A percentile compares a stretch with the other conserved stretches of the same genome.
These are phyloP conservation scores for Cabera pusaria DNA, from an alignment of 2,888 invertebrate genomes.

Conservation along the genomic window DNA sequence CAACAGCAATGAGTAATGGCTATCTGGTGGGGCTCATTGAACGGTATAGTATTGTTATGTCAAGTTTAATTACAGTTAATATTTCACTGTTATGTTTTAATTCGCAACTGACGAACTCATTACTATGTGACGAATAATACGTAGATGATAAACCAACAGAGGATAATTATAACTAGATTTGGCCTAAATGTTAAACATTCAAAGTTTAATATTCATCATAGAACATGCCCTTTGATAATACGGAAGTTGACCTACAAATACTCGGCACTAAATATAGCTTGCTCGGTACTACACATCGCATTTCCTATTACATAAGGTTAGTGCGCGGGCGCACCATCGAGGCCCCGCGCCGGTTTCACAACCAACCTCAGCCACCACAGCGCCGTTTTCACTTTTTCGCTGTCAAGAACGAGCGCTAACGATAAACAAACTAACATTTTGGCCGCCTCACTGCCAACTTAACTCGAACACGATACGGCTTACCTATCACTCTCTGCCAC, in stretches of 20 bases:
- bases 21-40: too few relatives aligned
- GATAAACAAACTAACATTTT: constrained; percentile 82
- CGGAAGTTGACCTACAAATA: constrained; percentile 33
- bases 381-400: constrained; percentile 82
- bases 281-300: constrained; percentile 41
- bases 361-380: constrained; percentile 68
- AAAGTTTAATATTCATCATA: too few relatives aligned
- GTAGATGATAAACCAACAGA: too few relatives aligned
- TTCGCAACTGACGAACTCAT: too few relatives aligned
- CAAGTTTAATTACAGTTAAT: constrained; percentile 11
- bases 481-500: constrained; percentile 40
- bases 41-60: constrained; percentile 10
- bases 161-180: too few relatives aligned
- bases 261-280: constrained; percentile 34
- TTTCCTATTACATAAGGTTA: constrained; percentile 66
- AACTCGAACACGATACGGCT: constrained; percentile 40
- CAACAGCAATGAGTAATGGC: constrained; percentile 17
- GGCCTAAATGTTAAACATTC: too few relatives aligned
- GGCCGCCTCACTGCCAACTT: constrained; percentile 69
- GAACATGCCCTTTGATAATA: too few relatives aligned
- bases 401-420: constrained; percentile 80
- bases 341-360: constrained; percentile 74
- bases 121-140: too few relatives aligned
- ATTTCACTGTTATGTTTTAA: constrained; percentile 2
- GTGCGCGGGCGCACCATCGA: constrained; percentile 50